Base-by-base conservation (phyloP, 2,797 vertebrate species). In the Chiroxiphia lanceolata region DNA sequence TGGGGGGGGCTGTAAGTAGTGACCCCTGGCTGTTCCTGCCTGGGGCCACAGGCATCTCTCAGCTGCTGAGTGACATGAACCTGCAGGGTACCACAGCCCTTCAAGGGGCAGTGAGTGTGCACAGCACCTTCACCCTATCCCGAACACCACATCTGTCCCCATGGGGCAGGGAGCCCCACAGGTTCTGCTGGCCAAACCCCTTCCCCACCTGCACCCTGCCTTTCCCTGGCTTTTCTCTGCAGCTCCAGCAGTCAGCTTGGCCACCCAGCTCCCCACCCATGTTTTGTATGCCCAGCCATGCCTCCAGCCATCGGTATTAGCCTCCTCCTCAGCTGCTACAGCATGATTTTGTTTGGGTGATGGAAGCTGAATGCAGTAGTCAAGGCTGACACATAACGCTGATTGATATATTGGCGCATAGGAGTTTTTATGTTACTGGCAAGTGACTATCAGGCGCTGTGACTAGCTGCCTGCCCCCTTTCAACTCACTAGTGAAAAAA, bases 351-450 rank as follows among this genome's bases (percentile, higher is more conserved):
- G 83, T 94, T 82, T 90, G 90, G 95, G 90, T 87, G 92, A 89
- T 90, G 89, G 92, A 17, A 85, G 75, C 80, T 89, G 90, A 94
- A 72, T 14, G 83, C 90, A 84, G 89, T 48, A 95, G 90, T 94
- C 94, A 79, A 72, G 83, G 93, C 90, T 95, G 94, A 94, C 92
- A 92, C 78, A 1, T 91, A 92, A 92, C 48, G 4, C 87, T 92
- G 93, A 92, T 94, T 92, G 93, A 96, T 94, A 92, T 91, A 94
- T 83, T 91, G 96, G 88, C 1, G 33, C 75, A 6, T 76, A 60
- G 89, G 93, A 67, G 83, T 89, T 92, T 94, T 79, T 87, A 79
- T 74, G 94, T 82, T 87, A 72, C 92, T 95, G 95, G 93, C 95
- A 94, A 95, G 86, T 72, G 89, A 83, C 89, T 96, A 87, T 88